phyloP scores from a whole-genome alignment of 2,888 invertebrate genomes.

The Caenorhabditis wallacei region DNA sequence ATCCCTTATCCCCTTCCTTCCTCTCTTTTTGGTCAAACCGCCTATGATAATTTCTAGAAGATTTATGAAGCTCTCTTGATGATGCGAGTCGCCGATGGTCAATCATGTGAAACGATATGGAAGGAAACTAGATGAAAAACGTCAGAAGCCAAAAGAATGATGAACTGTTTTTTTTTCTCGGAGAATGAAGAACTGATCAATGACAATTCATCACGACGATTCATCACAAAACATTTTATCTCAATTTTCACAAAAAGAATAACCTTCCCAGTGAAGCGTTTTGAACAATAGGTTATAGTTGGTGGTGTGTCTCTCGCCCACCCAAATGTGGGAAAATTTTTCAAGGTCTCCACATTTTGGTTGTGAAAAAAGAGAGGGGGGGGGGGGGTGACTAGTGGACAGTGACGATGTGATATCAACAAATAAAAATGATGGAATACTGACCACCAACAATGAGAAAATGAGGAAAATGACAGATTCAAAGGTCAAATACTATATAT shows the following conservation, averaged over 20 bases:
- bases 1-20: constrained; percentile 14
- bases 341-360: constrained; percentile 57
- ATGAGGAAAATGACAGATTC: background rate
- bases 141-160: constrained; percentile 25
- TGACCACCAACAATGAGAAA: background rate
- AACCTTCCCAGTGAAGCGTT: constrained; percentile 47
- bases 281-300: constrained; percentile 33
- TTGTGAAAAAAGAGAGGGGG: constrained; percentile 5
- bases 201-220: constrained; percentile 5
- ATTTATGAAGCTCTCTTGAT: constrained; percentile 59
- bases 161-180: constrained; percentile 25
- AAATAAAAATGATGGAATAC: constrained; percentile 1
- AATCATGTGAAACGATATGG: constrained; percentile 30
- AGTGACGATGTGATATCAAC: constrained; percentile 32
- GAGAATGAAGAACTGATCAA: background rate
- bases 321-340: constrained; percentile 45
- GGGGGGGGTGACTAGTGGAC: constrained; percentile 6
- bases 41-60: constrained; percentile 54
- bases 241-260: constrained; percentile 30
- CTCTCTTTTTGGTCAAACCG: constrained; percentile 52
- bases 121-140: constrained; percentile 21
- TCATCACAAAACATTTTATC: constrained; percentile 27
- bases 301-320: constrained; percentile 16
- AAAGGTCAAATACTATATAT: no score
- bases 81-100: constrained; percentile 33